These are phyloP conservation scores for Cathartes aura DNA, from an alignment of 2,113 vertebrate genomes.

Conservation along the genomic window DNA sequence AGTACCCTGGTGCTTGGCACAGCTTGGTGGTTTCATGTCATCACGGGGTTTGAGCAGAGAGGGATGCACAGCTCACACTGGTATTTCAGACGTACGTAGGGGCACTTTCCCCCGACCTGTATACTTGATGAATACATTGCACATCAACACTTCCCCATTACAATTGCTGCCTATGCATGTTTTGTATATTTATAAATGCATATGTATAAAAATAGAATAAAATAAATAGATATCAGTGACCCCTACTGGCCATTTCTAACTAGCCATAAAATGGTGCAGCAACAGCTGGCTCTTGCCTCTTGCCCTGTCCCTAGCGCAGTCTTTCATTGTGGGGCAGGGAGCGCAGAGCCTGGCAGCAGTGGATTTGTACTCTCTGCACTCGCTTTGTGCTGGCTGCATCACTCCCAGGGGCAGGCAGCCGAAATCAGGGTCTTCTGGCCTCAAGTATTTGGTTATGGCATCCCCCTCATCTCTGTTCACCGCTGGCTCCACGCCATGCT, in stretches of 20 bases:
- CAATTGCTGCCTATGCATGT: not conserved
- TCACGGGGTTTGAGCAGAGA: not conserved
- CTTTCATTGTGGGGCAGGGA: fast-evolving
- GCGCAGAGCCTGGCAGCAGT: not conserved
- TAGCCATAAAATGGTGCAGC: not conserved
- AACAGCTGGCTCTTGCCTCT: not conserved
- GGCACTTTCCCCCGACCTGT: not conserved
- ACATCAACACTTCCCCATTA: not conserved
- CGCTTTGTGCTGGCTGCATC: not conserved
- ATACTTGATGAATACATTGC: not conserved
- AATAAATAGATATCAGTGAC: constrained; percentile 50
- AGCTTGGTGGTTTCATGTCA: fast-evolving
- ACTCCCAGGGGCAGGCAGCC: not conserved
- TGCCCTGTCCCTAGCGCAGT: not conserved
- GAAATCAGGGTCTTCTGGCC: not conserved
- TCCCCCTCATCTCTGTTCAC: not conserved
- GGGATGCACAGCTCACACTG: fast-evolving
- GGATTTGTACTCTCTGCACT: not conserved
- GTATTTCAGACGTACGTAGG: not conserved
- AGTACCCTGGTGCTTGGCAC: fast-evolving
- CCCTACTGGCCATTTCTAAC: constrained; percentile 26
- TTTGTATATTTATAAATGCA: not conserved
- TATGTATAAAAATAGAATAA: not conserved
- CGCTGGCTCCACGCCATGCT: fast-evolving
- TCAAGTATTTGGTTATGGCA: not conserved